Base-by-base conservation (phyloP, 2,888 invertebrate genomes). In the Drosophila phalerata region DNA sequence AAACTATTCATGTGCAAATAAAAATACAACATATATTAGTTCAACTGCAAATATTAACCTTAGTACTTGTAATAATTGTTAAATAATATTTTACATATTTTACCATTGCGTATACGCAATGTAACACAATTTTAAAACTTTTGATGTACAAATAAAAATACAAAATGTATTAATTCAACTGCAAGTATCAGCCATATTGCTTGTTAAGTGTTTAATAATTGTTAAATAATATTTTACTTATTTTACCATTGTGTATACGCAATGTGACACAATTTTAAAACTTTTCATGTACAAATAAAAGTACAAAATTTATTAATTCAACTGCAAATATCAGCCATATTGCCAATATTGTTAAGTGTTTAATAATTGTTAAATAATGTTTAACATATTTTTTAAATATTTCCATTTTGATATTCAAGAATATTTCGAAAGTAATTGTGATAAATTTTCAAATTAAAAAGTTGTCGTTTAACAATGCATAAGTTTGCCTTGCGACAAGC, bases 231-330 rank as follows among this genome's bases (percentile, higher is more conserved):
- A n/a, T n/a, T n/a, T n/a, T n/a, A n/a, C n/a, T n/a, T n/a, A n/a
- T n/a, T n/a, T n/a, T n/a, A n/a, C n/a, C n/a, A n/a, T n/a, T n/a
- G n/a, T n/a, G n/a, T n/a, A 68, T 76, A 65, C 79, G 55, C 65
- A 61, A 68, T 68, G 47, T 57, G 51, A 47, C 63, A 58, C 52
- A 48, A 62, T 60, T 32, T 15, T 4, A 3, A 40, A 19, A n/a
- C 5, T 19, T 47, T 28, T 30, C 17, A n/a, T 11, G 25, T 38
- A 10, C 34, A n/a, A n/a, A n/a, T n/a, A n/a, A n/a, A n/a, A n/a
- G n/a, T n/a, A n/a, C n/a, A n/a, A n/a, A 38, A 28, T 47, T 10
- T 15, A 30, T 38, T 58, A 19, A 48, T 40, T 58, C 28, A 28
- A 17, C 25, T 40, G n/a, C 4, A 17, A 13, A 17, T 22, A 51